Conservation (phyloP, 1,140 invertebrate genomes). For the Helicoverpa armigera region DNA sequence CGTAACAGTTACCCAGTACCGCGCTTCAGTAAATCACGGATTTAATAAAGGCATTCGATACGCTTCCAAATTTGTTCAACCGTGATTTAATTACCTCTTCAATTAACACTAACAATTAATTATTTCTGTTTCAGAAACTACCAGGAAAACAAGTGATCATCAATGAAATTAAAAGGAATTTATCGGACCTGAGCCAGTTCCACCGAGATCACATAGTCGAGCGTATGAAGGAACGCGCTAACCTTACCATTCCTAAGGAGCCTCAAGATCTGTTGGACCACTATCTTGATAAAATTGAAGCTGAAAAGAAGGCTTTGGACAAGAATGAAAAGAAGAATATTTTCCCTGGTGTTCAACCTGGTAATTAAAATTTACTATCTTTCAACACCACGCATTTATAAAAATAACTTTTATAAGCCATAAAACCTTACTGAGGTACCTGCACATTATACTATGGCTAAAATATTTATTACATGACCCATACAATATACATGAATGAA, state of each 20-base stretch:
- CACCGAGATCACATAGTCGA: slow-evolving; percentile 86
- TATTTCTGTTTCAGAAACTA: slow-evolving; percentile 84
- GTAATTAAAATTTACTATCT: slow-evolving; percentile 31
- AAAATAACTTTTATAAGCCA: too few species aligned
- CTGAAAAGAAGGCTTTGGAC: slow-evolving; percentile 25
- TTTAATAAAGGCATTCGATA: too few species aligned
- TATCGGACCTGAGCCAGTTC: slow-evolving; percentile 91
- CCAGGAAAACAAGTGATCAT: slow-evolving; percentile 89
- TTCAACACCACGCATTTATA: slow-evolving; percentile 7
- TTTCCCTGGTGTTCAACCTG: slow-evolving; percentile 55
- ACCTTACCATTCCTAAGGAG: slow-evolving; percentile 90
- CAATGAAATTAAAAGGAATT: slow-evolving; percentile 91
- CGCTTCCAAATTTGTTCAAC: background rate
- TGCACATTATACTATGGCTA: too few species aligned
- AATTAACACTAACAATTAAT: slow-evolving; percentile 30
- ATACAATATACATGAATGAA: too few species aligned
- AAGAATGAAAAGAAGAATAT: slow-evolving; percentile 43
- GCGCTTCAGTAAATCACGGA: too few species aligned
- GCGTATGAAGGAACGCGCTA: slow-evolving; percentile 45
- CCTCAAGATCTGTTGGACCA: slow-evolving; percentile 89
- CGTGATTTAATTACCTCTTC: background rate
- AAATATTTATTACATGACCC: too few species aligned
- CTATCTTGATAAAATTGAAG: slow-evolving; percentile 87
- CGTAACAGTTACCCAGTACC: background rate
- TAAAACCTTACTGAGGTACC: too few species aligned